Evolutionary conservation across 2,113 vertebrate species (phyloP).

Genomic region (Notarius lentiginosus): DNA sequence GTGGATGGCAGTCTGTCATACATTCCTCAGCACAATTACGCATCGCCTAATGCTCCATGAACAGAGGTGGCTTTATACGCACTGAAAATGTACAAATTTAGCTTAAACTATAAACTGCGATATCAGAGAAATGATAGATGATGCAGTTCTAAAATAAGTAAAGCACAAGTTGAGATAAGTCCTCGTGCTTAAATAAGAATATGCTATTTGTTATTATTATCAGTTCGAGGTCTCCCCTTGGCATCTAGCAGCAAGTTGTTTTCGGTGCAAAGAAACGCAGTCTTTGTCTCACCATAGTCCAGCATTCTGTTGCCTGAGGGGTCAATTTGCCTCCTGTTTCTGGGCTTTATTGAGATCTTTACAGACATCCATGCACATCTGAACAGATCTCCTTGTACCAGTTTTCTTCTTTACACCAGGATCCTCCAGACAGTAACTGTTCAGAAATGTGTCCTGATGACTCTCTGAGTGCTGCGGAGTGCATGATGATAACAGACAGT

Average conservation of each 20-base stretch:
- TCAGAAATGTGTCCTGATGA: constrained; percentile 1
- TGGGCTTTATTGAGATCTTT: constrained; percentile 61
- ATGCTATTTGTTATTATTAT: constrained; percentile 52
- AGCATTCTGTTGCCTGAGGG: constrained; percentile 60
- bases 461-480: background rate
- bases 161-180: background rate
- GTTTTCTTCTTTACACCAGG: constrained; percentile 13
- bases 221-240: constrained; percentile 41
- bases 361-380: constrained; percentile 56
- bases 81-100: constrained; percentile 23
- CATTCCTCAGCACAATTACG: constrained; percentile 63
- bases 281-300: constrained; percentile 50
- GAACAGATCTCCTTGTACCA: constrained; percentile 36
- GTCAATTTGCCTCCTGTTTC: constrained; percentile 61
- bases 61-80: constrained; percentile 67
- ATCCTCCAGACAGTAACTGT: constrained; percentile 11
- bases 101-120: constrained; percentile 2
- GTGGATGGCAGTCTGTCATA: constrained; percentile 59
- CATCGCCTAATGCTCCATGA: constrained; percentile 48
- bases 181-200: constrained; percentile 23
- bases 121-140: constrained; percentile 12
- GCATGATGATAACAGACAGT: background rate
- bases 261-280: constrained; percentile 39
- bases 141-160: background rate
- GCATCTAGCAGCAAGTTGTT: constrained; percentile 38